Conservation (phyloP, 2,888 invertebrate species). For the Patella ulyssiponensis region DNA sequence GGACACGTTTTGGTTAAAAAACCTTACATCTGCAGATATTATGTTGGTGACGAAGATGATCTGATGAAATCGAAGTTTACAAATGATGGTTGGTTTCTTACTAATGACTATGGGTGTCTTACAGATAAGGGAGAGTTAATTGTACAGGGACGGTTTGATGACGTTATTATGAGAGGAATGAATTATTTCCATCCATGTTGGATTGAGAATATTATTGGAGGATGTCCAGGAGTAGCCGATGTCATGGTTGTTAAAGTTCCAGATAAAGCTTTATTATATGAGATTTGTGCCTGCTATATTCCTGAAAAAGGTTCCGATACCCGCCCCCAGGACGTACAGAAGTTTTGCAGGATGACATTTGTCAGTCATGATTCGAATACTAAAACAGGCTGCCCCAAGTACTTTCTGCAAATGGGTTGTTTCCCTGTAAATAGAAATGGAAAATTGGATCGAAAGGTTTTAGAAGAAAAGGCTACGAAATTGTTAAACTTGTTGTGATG, state of each 20-base stretch:
- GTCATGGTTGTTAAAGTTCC: slow-evolving; percentile 17
- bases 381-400: not conserved
- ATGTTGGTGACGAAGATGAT: slow-evolving; percentile 3
- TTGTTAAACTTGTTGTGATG: not conserved
- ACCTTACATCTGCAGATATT: not conserved
- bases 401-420: not conserved
- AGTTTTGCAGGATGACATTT: slow-evolving; percentile 18
- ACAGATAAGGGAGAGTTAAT: slow-evolving; percentile 1
- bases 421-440: not conserved
- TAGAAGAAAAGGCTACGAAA: not conserved
- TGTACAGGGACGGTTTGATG: slow-evolving; percentile 14
- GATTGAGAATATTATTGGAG: slow-evolving; percentile 25
- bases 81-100: slow-evolving; percentile 8
- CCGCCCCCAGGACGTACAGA: not conserved
- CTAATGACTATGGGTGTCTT: slow-evolving; percentile 8
- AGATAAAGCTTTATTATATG: slow-evolving; percentile 1
- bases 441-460: not conserved
- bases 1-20: slow-evolving; percentile 7
- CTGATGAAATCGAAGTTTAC: not conserved
- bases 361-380: not conserved
- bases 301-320: not conserved
- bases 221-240: not conserved
- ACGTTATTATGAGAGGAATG: slow-evolving; percentile 23
- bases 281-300: slow-evolving; percentile 14
- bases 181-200: slow-evolving; percentile 24